These are phyloP conservation scores for Stigmatopora nigra DNA, from an alignment of 2,113 vertebrate genomes.

Conservation along the genomic window DNA sequence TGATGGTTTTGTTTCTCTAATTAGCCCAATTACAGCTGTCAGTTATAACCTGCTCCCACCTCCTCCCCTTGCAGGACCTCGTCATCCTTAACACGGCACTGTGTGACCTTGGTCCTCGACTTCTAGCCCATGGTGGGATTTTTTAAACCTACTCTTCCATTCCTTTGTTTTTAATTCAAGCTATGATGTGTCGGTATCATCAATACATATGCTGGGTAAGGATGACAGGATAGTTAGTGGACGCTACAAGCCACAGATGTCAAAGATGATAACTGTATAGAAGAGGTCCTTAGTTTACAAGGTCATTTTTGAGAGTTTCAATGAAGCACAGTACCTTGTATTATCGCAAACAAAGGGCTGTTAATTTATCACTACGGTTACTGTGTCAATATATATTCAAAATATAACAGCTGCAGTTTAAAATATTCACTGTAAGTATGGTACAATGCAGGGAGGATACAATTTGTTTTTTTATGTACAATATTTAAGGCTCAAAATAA, in stretches of 20 bases:
- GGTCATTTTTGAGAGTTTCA: background rate
- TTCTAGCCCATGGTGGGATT: background rate
- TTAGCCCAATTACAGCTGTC: conserved; percentile 67
- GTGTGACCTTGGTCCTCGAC: conserved; percentile 52
- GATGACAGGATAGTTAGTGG: background rate
- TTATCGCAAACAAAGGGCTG: too few relatives aligned
- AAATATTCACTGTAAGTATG: too few relatives aligned
- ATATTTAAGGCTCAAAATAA: too few relatives aligned
- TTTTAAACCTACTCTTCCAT: background rate
- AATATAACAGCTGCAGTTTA: too few relatives aligned
- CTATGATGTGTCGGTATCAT: background rate
- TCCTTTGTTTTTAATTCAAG: background rate
- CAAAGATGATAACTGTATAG: background rate
- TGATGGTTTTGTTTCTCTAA: conserved; percentile 64
- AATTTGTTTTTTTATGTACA: too few relatives aligned
- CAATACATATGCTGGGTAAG: background rate
- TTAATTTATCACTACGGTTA: too few relatives aligned
- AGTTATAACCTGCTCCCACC: conserved; percentile 57
- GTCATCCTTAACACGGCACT: conserved; percentile 52
- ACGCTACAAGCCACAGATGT: background rate
- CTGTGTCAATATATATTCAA: too few relatives aligned
- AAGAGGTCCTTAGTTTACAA: background rate
- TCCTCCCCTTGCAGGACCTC: conserved; percentile 42
- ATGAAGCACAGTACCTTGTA: background rate
- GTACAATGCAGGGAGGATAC: too few relatives aligned